phyloP scores from a whole-genome alignment of 1,140 invertebrate species.

The Drosophila lacertosa region DNA sequence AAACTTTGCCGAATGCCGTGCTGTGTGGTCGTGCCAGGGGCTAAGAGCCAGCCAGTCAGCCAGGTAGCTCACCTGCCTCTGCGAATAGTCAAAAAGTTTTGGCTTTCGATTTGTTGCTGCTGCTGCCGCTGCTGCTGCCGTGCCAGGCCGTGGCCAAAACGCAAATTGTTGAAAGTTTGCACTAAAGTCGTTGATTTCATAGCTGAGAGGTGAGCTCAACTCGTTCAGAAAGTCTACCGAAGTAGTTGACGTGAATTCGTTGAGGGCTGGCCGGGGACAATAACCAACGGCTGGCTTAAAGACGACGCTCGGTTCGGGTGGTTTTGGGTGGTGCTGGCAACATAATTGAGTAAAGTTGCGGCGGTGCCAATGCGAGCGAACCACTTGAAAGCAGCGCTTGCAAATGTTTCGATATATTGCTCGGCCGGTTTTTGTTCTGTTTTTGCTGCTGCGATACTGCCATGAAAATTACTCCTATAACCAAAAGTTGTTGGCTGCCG shows the following conservation, averaged over 20 bases:
- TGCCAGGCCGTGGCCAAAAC: slow-evolving; percentile 81
- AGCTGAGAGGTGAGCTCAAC: slow-evolving; percentile 81
- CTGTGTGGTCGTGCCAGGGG: slow-evolving; percentile 34
- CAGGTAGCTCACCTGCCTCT: slow-evolving; percentile 54
- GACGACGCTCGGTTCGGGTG: no score
- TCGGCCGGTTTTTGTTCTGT: slow-evolving; percentile 14
- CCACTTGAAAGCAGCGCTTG: slow-evolving; percentile 64
- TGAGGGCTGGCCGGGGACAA: slow-evolving; percentile 38
- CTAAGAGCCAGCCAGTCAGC: neutral
- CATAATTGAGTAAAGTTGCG: slow-evolving; percentile 79
- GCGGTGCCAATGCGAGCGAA: slow-evolving; percentile 65
- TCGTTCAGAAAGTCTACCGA: slow-evolving; percentile 81
- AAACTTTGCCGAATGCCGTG: slow-evolving; percentile 61
- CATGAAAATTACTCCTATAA: slow-evolving; percentile 33
- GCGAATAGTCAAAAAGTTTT: slow-evolving; percentile 75
- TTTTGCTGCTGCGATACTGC: neutral
- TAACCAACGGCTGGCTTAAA: slow-evolving; percentile 18
- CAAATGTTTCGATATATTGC: slow-evolving; percentile 77
- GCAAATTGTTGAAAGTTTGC: slow-evolving; percentile 83
- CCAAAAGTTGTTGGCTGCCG: slow-evolving; percentile 15
- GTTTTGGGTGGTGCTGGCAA: slow-evolving; percentile 23
- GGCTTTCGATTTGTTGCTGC: slow-evolving; percentile 70
- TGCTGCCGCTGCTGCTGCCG: slow-evolving; percentile 25
- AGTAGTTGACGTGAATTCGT: slow-evolving; percentile 77
- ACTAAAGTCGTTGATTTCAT: slow-evolving; percentile 82